Conservation (phyloP, 2,113 vertebrate species). For the Butorides virescens region DNA sequence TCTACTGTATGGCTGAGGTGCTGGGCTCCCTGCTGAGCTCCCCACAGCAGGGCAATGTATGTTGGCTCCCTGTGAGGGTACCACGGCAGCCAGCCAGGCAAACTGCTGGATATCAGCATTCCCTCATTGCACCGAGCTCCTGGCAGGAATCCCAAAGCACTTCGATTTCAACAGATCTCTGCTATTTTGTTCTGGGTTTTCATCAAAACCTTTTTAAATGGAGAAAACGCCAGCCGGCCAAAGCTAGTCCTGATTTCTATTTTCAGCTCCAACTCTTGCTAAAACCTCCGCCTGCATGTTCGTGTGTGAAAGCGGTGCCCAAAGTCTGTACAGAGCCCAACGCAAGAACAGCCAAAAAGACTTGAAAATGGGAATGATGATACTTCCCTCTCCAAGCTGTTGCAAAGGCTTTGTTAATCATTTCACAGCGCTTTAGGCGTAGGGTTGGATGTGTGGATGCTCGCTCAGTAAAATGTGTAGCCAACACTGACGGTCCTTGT, state of each 20-base stretch:
- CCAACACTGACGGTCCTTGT: background rate
- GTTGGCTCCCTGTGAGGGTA: background rate
- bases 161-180: background rate
- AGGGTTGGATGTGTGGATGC: background rate
- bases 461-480: background rate
- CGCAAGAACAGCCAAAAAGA: background rate
- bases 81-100: background rate
- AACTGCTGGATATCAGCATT: background rate
- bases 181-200: background rate
- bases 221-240: background rate
- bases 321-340: background rate
- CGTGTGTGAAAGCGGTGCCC: background rate
- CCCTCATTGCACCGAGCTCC: background rate
- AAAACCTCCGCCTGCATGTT: background rate
- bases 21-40: background rate
- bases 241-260: background rate
- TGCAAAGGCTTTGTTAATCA: background rate
- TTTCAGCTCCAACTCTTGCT: background rate
- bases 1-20: background rate
- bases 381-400: background rate
- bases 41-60: accelerated
- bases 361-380: background rate
- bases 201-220: background rate
- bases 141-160: background rate
- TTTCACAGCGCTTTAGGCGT: background rate